These are phyloP conservation scores for Xyrauchen texanus DNA, from an alignment of 2,113 vertebrate genomes.

Conservation along the genomic window DNA sequence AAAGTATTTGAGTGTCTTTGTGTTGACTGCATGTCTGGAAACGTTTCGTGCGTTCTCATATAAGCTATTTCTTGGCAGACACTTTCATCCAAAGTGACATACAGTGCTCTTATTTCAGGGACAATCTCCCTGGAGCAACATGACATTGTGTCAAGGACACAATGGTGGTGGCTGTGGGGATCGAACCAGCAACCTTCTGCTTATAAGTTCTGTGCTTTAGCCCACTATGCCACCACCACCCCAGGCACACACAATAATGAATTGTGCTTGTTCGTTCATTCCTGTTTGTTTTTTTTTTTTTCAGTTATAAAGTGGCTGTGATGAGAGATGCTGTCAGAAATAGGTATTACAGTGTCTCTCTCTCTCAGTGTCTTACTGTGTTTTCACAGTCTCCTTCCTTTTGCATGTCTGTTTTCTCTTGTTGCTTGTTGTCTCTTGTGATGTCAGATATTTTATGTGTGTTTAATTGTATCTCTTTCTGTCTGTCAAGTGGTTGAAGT, in stretches of 20 bases:
- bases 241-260: not conserved
- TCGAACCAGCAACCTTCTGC: no score
- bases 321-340: conserved; percentile 64
- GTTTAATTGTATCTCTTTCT: conserved; percentile 22
- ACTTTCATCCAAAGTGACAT: no score
- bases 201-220: no score
- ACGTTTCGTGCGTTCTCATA: not conserved
- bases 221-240: no score
- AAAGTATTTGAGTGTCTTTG: no score
- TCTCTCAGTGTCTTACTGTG: not conserved
- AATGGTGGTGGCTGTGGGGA: no score
- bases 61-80: not conserved
- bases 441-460: conserved; percentile 29
- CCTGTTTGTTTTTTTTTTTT: not conserved
- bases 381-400: not conserved
- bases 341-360: conserved; percentile 49
- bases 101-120: no score
- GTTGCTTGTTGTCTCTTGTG: not conserved
- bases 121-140: no score
- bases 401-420: not conserved
- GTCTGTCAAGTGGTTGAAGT: conserved; percentile 32
- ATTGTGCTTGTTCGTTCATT: conserved; percentile 31
- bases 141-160: no score
- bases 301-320: conserved; percentile 47
- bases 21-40: no score